Conservation (phyloP, 2,113 vertebrate species). For the Speoplatyrhinus poulsoni region DNA sequence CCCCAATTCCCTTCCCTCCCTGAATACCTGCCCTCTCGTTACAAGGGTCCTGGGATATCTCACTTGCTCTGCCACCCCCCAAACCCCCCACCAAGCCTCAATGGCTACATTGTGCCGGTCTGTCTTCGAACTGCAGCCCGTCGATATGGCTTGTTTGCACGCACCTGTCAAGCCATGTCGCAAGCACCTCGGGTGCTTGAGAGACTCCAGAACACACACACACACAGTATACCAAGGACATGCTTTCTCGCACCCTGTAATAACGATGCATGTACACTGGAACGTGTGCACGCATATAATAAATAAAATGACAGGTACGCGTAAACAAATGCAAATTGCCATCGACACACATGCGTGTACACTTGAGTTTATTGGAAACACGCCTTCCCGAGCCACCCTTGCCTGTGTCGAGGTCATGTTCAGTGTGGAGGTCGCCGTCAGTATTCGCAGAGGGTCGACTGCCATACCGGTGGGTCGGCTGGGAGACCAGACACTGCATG, state of each 20-base stretch:
- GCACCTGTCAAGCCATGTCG: conserved; percentile 73
- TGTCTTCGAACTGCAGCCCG: background rate
- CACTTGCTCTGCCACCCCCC: conserved; percentile 61
- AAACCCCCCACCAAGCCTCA: conserved; percentile 34
- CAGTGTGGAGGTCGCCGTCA: conserved; percentile 40
- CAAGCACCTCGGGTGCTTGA: conserved; percentile 59
- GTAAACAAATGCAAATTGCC: conserved; percentile 7
- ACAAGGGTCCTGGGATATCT: conserved; percentile 70
- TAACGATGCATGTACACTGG: conserved; percentile 27
- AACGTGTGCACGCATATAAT: background rate
- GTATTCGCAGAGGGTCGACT: conserved; percentile 65
- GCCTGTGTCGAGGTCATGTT: conserved; percentile 50
- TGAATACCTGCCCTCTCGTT: conserved; percentile 44
- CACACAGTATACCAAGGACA: background rate
- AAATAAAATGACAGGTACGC: background rate
- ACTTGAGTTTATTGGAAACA: conserved; percentile 64
- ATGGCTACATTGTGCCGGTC: background rate
- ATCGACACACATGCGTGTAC: conserved; percentile 18
- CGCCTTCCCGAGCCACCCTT: conserved; percentile 15
- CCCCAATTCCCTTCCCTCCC: conserved; percentile 44
- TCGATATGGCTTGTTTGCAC: conserved; percentile 53
- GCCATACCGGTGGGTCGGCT: conserved; percentile 44
- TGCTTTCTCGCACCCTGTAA: conserved; percentile 7
- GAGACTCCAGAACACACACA: conserved; percentile 55
- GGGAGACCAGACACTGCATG: conserved; percentile 32